Evolutionary conservation across 2,888 invertebrate species (phyloP).

Genomic region (Mystacides longicornis): DNA sequence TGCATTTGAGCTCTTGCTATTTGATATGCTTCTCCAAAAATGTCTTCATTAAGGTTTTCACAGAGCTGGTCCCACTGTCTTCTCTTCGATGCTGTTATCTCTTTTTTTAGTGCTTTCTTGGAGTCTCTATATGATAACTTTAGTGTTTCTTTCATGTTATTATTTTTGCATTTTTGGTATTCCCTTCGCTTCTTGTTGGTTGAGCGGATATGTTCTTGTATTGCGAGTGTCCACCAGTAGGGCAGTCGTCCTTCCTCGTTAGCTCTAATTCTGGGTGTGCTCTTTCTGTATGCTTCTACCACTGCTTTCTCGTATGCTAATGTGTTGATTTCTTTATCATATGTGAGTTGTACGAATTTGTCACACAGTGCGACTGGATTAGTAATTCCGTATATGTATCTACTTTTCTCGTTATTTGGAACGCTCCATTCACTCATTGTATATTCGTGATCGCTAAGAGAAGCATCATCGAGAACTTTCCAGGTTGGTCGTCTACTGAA

Average conservation of each 20-base stretch:
- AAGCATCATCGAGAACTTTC: too few species aligned
- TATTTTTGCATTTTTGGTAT: too few species aligned
- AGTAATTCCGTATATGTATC: too few species aligned
- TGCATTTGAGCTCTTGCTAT: neutral
- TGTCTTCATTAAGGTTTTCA: neutral
- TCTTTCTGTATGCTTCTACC: neutral
- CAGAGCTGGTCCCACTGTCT: neutral
- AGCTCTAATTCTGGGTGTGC: slow-evolving; percentile 1
- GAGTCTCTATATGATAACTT: too few species aligned
- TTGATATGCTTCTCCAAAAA: neutral
- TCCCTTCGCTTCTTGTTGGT: neutral
- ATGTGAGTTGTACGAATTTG: too few species aligned
- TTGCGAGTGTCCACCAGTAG: neutral
- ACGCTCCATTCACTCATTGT: too few species aligned
- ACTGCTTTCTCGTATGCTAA: neutral
- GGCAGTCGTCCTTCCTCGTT: neutral
- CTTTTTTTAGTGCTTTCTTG: too few species aligned
- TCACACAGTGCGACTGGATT: neutral
- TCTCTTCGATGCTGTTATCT: neutral
- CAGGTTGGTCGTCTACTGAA: too few species aligned
- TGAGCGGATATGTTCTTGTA: neutral
- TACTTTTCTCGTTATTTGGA: too few species aligned
- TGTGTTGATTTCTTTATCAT: too few species aligned
- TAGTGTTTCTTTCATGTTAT: too few species aligned
- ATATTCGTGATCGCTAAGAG: too few species aligned